Evolutionary conservation across 2,113 vertebrate genomes (phyloP), one percentile per base, ranked within the genome.

Genomic region (Nesospiza acunhae): DNA sequence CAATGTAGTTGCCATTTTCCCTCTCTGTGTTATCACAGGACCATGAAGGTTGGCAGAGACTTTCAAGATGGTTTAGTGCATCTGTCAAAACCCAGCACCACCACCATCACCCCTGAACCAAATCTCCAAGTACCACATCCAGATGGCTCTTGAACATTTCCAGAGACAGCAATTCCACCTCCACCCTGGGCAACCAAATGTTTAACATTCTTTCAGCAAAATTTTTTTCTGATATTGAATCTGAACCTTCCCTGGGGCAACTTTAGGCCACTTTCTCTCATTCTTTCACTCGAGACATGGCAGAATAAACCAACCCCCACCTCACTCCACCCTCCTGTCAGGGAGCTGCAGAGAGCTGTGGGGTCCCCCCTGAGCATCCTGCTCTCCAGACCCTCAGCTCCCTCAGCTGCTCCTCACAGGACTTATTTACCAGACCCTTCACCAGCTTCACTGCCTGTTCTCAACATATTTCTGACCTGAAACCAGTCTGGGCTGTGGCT

Each of bases 181-280:
- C 12, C 9, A 35, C 17, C 6, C 26, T 37, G 47, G 47, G 10
- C 26, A 70, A 37, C 6, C 0, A 0, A 37, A 15, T 15, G 7
- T 23, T 30, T 7, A 13, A 62, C 18, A 23, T 9, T n/a, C 39
- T 9, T 27, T 7, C 47, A 31, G 17, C 4, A 2, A 37, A 18
- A 2, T 6, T 21, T 41, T 41, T 83, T 76, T 11, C 18, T 42
- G 20, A 28, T 56, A 23, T 8, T 15, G 33, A 56, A 33, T 14
- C 42, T 37, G 41, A 69, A 35, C 14, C 13, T 56, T 55, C 21
- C 26, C 26, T 49, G 55, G 31, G 30, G 35, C 15, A 27, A 15
- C 26, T 62, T 47, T 6, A 22, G 21, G 41, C 10, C 41, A 33
- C 42, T 76, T 62, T 83, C 21, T 49, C 35, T 76, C 21, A 3